These are phyloP conservation scores for Isoperla grammatica DNA, from an alignment of 2,888 invertebrate genomes.

Conservation along the genomic window DNA sequence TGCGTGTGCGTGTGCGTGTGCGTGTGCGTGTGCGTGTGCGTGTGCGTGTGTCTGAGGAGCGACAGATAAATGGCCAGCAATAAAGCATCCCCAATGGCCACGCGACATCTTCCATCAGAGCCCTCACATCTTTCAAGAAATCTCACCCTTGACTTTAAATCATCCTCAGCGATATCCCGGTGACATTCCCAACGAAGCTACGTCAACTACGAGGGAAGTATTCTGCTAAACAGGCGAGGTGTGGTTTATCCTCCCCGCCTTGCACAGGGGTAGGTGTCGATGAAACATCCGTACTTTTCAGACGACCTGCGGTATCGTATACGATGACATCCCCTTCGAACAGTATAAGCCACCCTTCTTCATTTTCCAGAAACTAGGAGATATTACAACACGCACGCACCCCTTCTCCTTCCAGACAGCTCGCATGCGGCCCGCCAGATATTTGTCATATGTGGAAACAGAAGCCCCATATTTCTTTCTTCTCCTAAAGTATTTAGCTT, in stretches of 20 bases:
- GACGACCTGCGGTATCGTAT: conserved; percentile 17
- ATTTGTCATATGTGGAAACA: conserved; percentile 14
- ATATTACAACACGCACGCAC: conserved; percentile 7
- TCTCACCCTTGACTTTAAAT: conserved; percentile 5
- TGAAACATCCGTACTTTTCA: conserved; percentile 24
- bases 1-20: not conserved
- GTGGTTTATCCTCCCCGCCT: no score
- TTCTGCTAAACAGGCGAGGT: conserved; percentile 8
- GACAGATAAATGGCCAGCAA: conserved; percentile 9
- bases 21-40: not conserved
- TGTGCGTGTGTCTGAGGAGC: not conserved
- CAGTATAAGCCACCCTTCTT: conserved; percentile 5
- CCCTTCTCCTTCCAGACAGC: not conserved
- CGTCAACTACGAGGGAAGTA: conserved; percentile 12
- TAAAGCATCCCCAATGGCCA: conserved; percentile 2
- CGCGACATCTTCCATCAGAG: conserved; percentile 1
- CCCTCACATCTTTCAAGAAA: conserved; percentile 8
- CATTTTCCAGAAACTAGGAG: conserved; percentile 13
- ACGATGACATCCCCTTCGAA: not conserved
- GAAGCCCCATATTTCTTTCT: conserved; percentile 11
- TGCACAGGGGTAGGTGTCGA: conserved; percentile 19
- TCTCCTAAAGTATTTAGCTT: not conserved
- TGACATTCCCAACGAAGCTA: not conserved
- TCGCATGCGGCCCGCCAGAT: not conserved
- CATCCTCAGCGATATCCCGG: not conserved